A percentile compares a stretch with the other conserved stretches of the same genome.
Conservation (phyloP, 2,113 vertebrate species). For the Lycaon pictus region DNA sequence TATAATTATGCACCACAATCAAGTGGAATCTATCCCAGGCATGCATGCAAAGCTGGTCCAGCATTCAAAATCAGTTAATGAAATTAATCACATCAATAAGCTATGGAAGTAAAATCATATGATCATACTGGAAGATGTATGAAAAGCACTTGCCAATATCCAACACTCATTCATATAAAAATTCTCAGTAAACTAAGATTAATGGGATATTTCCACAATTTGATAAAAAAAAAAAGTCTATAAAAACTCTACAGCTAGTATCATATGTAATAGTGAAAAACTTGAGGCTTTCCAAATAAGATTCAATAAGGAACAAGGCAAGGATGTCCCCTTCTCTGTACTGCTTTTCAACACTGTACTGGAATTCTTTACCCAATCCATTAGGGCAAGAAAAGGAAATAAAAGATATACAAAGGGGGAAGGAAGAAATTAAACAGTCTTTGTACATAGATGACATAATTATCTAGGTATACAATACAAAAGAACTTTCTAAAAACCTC, state of each 20-base stretch:
- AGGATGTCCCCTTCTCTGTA: neutral
- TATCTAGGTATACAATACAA: neutral
- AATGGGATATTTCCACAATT: neutral
- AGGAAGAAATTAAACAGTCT: slow-evolving; percentile 26
- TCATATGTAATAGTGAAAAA: neutral
- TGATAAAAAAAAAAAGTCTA: neutral
- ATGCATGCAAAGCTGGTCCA: neutral
- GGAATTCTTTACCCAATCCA: neutral
- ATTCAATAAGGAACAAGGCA: neutral
- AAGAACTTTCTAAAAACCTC: neutral
- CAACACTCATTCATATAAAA: neutral
- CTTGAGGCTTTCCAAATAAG: neutral
- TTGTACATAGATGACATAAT: neutral
- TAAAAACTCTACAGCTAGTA: neutral
- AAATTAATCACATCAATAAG: neutral
- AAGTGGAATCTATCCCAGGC: neutral
- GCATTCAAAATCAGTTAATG: neutral
- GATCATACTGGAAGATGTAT: neutral
- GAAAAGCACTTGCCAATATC: neutral
- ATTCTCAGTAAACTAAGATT: neutral
- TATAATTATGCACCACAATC: neutral
- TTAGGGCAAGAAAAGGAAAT: neutral
- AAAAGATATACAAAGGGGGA: neutral
- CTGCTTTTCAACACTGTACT: neutral
- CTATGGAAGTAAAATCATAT: neutral